Conservation (phyloP, 2,113 vertebrate genomes). For the Cyanocitta stelleri region DNA sequence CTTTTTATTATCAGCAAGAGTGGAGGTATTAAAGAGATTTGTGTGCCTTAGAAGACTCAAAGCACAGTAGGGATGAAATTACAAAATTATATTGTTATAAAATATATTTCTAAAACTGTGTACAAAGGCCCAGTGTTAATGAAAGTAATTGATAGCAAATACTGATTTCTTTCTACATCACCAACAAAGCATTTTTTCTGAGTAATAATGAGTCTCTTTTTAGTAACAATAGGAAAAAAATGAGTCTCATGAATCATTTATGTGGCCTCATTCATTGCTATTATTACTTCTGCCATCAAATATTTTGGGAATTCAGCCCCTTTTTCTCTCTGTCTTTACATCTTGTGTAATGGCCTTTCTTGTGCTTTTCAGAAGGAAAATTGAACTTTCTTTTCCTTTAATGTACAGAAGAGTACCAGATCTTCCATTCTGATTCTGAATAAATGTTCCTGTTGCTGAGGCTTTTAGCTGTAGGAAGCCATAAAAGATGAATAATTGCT, state of each 20-base stretch:
- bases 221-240: constrained; percentile 56
- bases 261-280: constrained; percentile 45
- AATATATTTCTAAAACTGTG: constrained; percentile 47
- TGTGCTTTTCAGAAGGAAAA: constrained; percentile 53
- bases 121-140: constrained; percentile 43
- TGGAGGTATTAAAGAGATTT: constrained; percentile 61
- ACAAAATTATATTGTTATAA: constrained; percentile 61
- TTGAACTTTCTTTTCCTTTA: constrained; percentile 59
- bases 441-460: constrained; percentile 29
- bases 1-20: constrained; percentile 54
- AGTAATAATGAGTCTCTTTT: constrained; percentile 44
- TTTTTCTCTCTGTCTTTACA: constrained; percentile 51
- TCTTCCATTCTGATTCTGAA: constrained; percentile 52
- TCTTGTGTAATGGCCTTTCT: constrained; percentile 53
- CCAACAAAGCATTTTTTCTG: constrained; percentile 35
- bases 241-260: constrained; percentile 57
- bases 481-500: constrained; percentile 59
- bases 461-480: constrained; percentile 48
- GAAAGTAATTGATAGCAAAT: constrained; percentile 64
- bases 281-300: constrained; percentile 62
- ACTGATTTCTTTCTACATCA: constrained; percentile 53
- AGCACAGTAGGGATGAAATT: constrained; percentile 54
- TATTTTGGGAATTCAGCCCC: constrained; percentile 54
- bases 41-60: constrained; percentile 44
- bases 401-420: constrained; percentile 52